phyloP scores from a whole-genome alignment of 2,113 vertebrate species.

The Thryonomys swinderianus region DNA sequence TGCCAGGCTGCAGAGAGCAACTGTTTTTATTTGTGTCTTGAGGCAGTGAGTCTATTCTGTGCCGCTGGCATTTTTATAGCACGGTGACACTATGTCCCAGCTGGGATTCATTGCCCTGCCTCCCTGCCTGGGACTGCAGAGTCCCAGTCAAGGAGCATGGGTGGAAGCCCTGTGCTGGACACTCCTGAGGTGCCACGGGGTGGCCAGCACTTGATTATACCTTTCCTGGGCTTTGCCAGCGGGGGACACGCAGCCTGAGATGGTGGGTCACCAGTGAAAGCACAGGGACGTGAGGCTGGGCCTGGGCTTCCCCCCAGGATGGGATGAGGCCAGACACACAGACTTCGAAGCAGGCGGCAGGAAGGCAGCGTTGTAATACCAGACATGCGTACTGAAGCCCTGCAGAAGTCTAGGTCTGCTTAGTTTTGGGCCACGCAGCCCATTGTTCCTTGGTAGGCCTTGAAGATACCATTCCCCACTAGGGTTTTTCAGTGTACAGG shows the following conservation, averaged over 20 bases:
- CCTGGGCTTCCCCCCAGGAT: fast-evolving
- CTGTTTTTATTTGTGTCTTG: neutral
- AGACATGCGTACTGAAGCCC: fast-evolving
- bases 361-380: fast-evolving
- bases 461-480: fast-evolving
- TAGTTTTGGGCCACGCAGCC: fast-evolving
- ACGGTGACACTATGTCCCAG: neutral
- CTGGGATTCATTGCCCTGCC: neutral
- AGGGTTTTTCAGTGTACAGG: fast-evolving
- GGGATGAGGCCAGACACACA: fast-evolving
- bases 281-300: fast-evolving
- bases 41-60: neutral
- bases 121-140: neutral
- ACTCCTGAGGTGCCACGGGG: neutral
- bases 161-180: fast-evolving
- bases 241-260: fast-evolving
- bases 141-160: neutral
- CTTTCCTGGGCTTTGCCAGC: neutral
- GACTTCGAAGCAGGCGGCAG: neutral
- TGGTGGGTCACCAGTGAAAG: neutral
- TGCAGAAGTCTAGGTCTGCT: fast-evolving
- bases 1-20: neutral
- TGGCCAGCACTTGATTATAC: neutral
- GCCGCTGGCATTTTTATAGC: neutral
- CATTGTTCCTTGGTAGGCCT: fast-evolving